A percentile compares a stretch with the other conserved stretches of the same genome.
phyloP scores from a whole-genome alignment of 2,888 invertebrate species.

The Perdita meconis region DNA sequence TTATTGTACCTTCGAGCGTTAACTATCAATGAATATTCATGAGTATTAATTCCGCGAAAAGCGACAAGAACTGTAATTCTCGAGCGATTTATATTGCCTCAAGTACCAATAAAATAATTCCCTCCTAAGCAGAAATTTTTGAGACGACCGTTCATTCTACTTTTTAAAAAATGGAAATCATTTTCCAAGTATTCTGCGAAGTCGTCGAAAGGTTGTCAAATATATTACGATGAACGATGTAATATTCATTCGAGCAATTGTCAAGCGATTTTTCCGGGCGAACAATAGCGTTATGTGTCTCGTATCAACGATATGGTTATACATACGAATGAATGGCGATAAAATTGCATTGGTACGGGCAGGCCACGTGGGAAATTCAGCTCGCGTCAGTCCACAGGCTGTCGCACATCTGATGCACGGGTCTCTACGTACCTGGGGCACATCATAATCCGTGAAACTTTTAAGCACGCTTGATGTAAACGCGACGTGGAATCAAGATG shows the following conservation, averaged over 20 bases:
- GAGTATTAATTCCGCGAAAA: constrained; percentile 1
- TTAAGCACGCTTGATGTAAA: constrained; percentile 18
- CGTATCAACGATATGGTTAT: constrained; percentile 37
- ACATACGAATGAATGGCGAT: constrained; percentile 44
- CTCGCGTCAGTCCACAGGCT: constrained; percentile 42
- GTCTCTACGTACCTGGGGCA: constrained; percentile 43
- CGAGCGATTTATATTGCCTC: not conserved
- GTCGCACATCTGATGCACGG: constrained; percentile 24
- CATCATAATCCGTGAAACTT: constrained; percentile 41
- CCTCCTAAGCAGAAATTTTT: not conserved
- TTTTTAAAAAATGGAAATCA: no score
- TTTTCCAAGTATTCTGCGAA: no score
- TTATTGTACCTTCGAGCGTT: not conserved
- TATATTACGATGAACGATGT: not conserved
- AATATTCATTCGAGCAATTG: constrained; percentile 1
- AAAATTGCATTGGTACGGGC: constrained; percentile 31
- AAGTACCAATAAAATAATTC: not conserved
- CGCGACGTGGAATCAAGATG: constrained; percentile 16
- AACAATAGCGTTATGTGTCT: constrained; percentile 6
- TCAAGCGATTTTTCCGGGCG: constrained; percentile 19
- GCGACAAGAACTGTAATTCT: not conserved
- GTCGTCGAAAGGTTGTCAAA: not conserved
- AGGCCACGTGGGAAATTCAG: constrained; percentile 48
- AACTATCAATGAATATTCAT: constrained; percentile 8
- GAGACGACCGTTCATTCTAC: no score